Conservation (phyloP, 2,888 invertebrate genomes). For the Stenotaenia linearis region DNA sequence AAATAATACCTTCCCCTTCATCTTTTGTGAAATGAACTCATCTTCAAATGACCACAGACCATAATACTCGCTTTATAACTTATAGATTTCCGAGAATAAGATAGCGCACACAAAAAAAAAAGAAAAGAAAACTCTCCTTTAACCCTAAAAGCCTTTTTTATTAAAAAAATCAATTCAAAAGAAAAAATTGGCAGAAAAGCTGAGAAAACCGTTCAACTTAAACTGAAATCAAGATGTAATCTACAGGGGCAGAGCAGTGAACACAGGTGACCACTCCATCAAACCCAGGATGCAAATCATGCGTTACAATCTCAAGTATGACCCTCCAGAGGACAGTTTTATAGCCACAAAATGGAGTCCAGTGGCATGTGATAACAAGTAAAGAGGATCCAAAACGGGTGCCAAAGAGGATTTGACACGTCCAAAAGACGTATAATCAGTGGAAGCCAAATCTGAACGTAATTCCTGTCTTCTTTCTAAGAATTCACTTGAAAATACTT, state of each 20-base stretch:
- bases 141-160: neutral
- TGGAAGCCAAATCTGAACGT: neutral
- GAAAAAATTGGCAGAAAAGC: neutral
- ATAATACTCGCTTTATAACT: neutral
- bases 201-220: neutral
- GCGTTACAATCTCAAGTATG: neutral
- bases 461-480: neutral
- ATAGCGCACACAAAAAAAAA: neutral
- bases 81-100: neutral
- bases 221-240: constrained; percentile 5
- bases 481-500: no score
- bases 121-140: neutral
- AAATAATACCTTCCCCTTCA: neutral
- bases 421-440: neutral
- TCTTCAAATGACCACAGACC: neutral
- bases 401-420: neutral
- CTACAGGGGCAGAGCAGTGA: neutral
- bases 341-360: constrained; percentile 7
- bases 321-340: neutral
- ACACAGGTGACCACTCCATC: constrained; percentile 14
- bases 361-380: constrained; percentile 15
- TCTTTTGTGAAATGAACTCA: neutral
- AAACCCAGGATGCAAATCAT: neutral
- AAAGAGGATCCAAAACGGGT: neutral
- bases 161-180: neutral